A percentile compares a stretch with the other conserved stretches of the same genome.
phyloP scores from a whole-genome alignment of 2,888 invertebrate species.

The Noctua pronuba region DNA sequence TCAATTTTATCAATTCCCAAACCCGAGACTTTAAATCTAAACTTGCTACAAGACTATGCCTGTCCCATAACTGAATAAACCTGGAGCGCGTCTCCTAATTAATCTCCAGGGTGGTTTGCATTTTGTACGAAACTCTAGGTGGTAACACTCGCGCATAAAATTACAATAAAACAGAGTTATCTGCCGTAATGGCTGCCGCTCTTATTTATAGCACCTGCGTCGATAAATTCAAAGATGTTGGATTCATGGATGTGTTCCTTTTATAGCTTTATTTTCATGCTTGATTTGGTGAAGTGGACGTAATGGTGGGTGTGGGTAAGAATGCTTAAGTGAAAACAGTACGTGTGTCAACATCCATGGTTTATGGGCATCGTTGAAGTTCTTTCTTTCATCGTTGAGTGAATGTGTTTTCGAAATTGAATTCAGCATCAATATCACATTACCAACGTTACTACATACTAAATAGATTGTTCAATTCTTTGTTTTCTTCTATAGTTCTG shows the following conservation, averaged over 20 bases:
- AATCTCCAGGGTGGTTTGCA: constrained; percentile 67
- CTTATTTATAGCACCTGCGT: constrained; percentile 80
- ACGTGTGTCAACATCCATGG: constrained; percentile 48
- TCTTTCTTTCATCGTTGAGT: constrained; percentile 8
- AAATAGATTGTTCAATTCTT: too few species aligned
- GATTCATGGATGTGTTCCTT: constrained; percentile 63
- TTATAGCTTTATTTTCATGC: constrained; percentile 60
- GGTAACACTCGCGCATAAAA: constrained; percentile 81
- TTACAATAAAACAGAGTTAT: constrained; percentile 86
- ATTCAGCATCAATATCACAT: background rate
- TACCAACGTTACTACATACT: background rate
- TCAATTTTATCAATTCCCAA: constrained; percentile 7
- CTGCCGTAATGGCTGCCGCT: constrained; percentile 77
- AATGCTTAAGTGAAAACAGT: constrained; percentile 47
- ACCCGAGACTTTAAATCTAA: constrained; percentile 19
- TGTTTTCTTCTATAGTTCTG: background rate
- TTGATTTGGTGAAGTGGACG: constrained; percentile 52
- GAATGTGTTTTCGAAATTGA: constrained; percentile 17
- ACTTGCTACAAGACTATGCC: constrained; percentile 33
- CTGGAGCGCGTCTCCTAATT: constrained; percentile 63
- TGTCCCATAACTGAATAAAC: constrained; percentile 57
- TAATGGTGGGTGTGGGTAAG: constrained; percentile 30
- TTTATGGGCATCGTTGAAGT: constrained; percentile 11
- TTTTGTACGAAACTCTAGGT: constrained; percentile 67
- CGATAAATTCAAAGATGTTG: constrained; percentile 70